phyloP scores from a whole-genome alignment of 2,113 vertebrate genomes.

The Ia io region DNA sequence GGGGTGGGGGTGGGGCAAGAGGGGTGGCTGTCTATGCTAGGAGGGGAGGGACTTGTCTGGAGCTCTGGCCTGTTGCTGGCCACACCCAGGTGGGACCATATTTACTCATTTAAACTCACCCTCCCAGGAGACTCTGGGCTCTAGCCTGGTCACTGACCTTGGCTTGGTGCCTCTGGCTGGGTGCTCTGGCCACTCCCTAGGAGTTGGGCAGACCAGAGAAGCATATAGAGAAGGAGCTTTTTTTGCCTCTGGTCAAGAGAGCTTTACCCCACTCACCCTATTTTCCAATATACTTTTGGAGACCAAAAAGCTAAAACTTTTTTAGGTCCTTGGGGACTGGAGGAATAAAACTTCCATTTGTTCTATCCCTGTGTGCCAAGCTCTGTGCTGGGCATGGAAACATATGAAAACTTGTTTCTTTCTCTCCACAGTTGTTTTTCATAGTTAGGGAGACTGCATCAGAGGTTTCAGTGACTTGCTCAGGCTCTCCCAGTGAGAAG shows the following conservation, averaged over 20 bases:
- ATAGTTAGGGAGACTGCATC: neutral
- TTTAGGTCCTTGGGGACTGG: neutral
- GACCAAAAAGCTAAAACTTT: neutral
- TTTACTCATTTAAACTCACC: slow-evolving; percentile 72
- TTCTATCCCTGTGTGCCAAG: neutral
- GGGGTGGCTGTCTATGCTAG: neutral
- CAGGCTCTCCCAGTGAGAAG: neutral
- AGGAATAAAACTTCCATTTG: neutral
- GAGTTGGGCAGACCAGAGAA: neutral
- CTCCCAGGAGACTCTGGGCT: slow-evolving; percentile 59
- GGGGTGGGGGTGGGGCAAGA: neutral
- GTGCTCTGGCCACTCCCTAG: slow-evolving; percentile 41
- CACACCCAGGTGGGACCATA: slow-evolving; percentile 69
- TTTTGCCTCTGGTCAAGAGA: neutral
- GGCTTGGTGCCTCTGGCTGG: slow-evolving; percentile 55
- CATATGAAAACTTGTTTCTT: neutral
- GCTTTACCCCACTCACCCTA: neutral
- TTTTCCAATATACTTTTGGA: neutral
- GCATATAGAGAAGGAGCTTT: neutral
- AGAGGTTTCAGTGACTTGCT: neutral
- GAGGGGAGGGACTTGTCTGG: neutral
- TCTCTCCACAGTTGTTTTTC: neutral
- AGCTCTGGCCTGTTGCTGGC: slow-evolving; percentile 40
- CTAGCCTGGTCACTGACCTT: slow-evolving; percentile 66
- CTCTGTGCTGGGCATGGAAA: neutral